Evolutionary conservation across 2,113 vertebrate genomes (phyloP), one percentile per base, ranked within the genome.

Genomic region (Taurulus bubalis): DNA sequence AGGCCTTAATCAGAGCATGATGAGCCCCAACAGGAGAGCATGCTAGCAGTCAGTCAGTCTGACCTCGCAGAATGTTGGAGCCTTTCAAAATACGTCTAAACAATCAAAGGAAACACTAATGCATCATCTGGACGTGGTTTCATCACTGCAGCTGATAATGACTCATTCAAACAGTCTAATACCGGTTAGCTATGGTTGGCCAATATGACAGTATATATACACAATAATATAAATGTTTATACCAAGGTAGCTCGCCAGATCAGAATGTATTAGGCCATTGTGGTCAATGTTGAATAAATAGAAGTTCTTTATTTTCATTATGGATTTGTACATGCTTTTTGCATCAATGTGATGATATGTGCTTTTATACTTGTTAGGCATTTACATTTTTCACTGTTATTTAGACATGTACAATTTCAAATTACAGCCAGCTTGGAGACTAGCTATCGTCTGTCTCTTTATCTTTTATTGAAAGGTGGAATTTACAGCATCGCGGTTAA

Each of bases 21-120:
- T 88, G 84, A 90, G 71, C 84, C 85, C 73, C 58, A 80, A 85
- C 72, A 79, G 64, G 45, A 68, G 30, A 68, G 67, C 56, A 34
- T 34, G 69, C 55, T 22, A 75, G 74, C 69, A 78, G 77, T 67
- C 71, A 62, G 47, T 24, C 36, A 47, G 58, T 55, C 49, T 63
- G 30, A 67, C 71, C 47, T 58, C 40, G 71, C 53, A 53, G 40
- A 36, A 77, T 9, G 26, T 26, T 51, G 6, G 10, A 26, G 45
- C 40, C 30, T 34, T 67, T 71, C 65, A 82, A 77, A 76, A 76
- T 56, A 75, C 3, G 11, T 18, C 16, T 8, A 45, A 51, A 67
- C 51, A 77, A 24, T 28, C 59, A 71, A 30, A 70, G 42, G 11
- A 55, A 71, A 56, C 9, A 58, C 1, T 18, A 40, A 40, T 47